These are phyloP conservation scores for Argyra leucocephala DNA, from an alignment of 2,888 invertebrate species.

Conservation along the genomic window DNA sequence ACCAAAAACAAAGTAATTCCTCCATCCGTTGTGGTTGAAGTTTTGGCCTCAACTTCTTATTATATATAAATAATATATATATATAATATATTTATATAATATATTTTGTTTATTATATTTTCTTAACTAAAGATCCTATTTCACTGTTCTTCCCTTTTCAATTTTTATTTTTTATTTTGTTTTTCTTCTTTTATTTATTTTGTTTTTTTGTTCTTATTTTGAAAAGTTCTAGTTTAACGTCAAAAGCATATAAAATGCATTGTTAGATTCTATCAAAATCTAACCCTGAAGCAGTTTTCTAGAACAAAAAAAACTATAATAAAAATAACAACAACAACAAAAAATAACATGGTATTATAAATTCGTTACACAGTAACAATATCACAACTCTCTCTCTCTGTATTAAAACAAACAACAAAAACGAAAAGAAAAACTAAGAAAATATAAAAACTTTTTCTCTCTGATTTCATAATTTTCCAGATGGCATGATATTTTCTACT, in stretches of 20 bases:
- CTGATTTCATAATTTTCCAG: neutral
- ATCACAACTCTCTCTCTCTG: neutral
- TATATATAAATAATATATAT: too few relatives aligned
- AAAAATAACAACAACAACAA: neutral
- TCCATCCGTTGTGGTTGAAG: too few relatives aligned
- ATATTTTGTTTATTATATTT: too few relatives aligned
- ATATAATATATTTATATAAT: too few relatives aligned
- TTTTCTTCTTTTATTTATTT: too few relatives aligned
- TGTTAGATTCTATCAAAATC: neutral
- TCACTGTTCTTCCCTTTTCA: neutral
- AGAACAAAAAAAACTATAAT: neutral
- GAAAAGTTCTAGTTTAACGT: neutral
- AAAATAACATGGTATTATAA: neutral
- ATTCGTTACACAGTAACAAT: neutral
- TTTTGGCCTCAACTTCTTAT: too few relatives aligned
- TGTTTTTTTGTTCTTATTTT: neutral
- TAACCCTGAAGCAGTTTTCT: neutral
- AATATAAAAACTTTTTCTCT: neutral
- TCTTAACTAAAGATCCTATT: too few relatives aligned
- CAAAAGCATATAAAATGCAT: slow-evolving; percentile 3
- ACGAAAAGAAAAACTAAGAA: neutral
- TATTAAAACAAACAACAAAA: neutral
- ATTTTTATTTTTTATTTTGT: neutral
- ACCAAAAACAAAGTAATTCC: too few relatives aligned
- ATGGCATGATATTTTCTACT: neutral